Conservation (phyloP, 2,888 invertebrate genomes). For the Pseudolycoriella hygida region DNA sequence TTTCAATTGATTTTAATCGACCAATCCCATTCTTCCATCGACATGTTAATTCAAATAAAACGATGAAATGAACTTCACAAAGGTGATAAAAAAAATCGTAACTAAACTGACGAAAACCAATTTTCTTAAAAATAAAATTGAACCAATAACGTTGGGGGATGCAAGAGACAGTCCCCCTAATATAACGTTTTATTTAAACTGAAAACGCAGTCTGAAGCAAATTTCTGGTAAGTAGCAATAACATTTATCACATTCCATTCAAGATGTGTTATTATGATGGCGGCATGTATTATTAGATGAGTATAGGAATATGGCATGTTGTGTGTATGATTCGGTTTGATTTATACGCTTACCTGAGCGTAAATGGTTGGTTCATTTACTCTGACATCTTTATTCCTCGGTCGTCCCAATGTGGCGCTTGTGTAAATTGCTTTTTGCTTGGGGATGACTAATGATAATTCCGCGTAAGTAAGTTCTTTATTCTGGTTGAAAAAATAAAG, state of each 20-base stretch:
- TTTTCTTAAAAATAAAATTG: not conserved
- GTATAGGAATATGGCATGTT: not conserved
- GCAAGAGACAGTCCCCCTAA: not conserved
- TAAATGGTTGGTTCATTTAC: constrained; percentile 8
- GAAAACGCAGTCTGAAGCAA: not conserved
- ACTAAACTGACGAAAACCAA: not conserved
- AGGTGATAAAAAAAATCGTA: too few relatives aligned
- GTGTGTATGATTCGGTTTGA: constrained; percentile 3
- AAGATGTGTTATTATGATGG: not conserved
- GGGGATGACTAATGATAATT: constrained; percentile 7
- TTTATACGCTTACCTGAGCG: constrained; percentile 6
- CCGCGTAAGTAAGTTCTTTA: constrained; percentile 6
- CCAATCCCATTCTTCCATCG: too few relatives aligned
- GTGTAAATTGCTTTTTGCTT: constrained; percentile 8
- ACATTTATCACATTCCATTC: constrained; percentile 1
- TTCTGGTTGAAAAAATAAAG: constrained; percentile 4
- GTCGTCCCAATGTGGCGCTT: constrained; percentile 8
- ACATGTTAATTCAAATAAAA: too few relatives aligned
- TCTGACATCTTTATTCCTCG: constrained; percentile 7
- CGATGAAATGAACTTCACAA: too few relatives aligned
- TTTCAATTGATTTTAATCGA: not conserved
- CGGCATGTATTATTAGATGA: not conserved
- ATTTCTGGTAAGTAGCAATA: constrained; percentile 4
- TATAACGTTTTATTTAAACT: not conserved
- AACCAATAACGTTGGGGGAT: not conserved